These are phyloP conservation scores for Tenualosa thibaudeaui DNA, from an alignment of 2,797 vertebrate species.

Conservation along the genomic window DNA sequence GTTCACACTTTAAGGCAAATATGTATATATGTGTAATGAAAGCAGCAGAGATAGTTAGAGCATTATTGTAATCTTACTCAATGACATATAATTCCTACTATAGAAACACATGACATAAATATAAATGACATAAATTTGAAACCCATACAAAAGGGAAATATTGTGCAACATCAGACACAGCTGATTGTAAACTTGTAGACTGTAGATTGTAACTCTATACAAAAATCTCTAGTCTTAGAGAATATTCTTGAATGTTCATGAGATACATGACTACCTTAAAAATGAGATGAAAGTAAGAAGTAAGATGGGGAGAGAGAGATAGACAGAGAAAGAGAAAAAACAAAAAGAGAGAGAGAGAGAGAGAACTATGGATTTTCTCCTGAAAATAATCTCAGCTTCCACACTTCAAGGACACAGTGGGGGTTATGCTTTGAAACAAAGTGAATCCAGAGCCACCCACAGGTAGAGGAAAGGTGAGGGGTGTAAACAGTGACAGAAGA, in stretches of 20 bases:
- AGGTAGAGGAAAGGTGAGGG: slow-evolving; percentile 56
- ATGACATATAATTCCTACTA: too few relatives aligned
- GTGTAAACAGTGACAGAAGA: slow-evolving; percentile 37
- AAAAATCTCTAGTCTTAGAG: neutral
- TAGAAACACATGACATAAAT: too few relatives aligned
- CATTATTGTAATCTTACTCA: too few relatives aligned
- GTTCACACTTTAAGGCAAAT: too few relatives aligned
- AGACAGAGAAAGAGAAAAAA: slow-evolving; percentile 24
- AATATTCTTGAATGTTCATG: neutral
- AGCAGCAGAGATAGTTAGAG: too few relatives aligned
- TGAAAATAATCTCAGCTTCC: slow-evolving; percentile 52
- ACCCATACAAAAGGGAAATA: too few relatives aligned
- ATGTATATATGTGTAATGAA: too few relatives aligned
- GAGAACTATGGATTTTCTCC: slow-evolving; percentile 50
- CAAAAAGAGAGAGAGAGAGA: slow-evolving; percentile 31
- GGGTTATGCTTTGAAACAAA: slow-evolving; percentile 57
- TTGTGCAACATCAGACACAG: too few relatives aligned
- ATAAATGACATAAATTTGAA: too few relatives aligned
- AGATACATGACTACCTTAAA: neutral
- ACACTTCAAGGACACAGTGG: slow-evolving; percentile 57
- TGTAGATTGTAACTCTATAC: too few relatives aligned
- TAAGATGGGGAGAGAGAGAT: neutral
- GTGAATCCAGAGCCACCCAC: slow-evolving; percentile 51
- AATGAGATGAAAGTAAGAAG: neutral
- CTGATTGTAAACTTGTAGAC: too few relatives aligned